Base-by-base conservation (phyloP, 2,888 invertebrate genomes). In the Macrophya alboannulata region DNA sequence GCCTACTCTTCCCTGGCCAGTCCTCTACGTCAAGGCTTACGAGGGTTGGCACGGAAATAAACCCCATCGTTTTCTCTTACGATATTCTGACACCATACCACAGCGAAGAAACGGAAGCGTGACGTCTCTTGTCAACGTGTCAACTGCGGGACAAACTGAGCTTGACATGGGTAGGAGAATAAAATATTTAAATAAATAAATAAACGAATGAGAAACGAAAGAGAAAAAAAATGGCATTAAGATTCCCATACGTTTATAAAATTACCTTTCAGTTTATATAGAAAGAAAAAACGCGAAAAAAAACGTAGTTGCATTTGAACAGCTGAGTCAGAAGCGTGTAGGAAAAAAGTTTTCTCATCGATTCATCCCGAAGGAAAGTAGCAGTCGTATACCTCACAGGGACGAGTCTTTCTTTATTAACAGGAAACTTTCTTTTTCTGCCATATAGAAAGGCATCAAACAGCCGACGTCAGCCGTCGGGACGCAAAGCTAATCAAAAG, bases 1-100 rank as follows among this genome's bases (percentile, higher is more conserved):
- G 62, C 15, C 3, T 62, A 5, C 81, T 43, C 40, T 31, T 31
- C 31, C 31, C 31, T 17, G 59, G 59, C 43, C 40, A 62, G 81
- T 62, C 81, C 21, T 81, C 62, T 37, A 43, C 43, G 62, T 81
- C 81, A 81, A 81, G 43, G 62, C 62, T 81, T 43, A 81, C 81
- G 62, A 81, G 81, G 81, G 81, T 81, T 81, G 81, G 81, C 81
- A 81, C 62, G n/a, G 81, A 81, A 62, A 62, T 81, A 62, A 62
- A 62, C 62, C 81, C 81, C 21, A n/a, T 62, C 81, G 43, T 81
- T 62, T 81, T 62, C 81, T 59, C 81, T 21, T 6, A 77, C 81
- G 62, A 43, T 10, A 81, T 59, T 62, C 43, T 17, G 51, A 77
- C 40, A 17, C 40, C 51, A 40, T 25, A 51, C 8, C 40, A 51